Base-by-base conservation (phyloP, 2,888 invertebrate genomes). In the Cremastinae sp. region DNA sequence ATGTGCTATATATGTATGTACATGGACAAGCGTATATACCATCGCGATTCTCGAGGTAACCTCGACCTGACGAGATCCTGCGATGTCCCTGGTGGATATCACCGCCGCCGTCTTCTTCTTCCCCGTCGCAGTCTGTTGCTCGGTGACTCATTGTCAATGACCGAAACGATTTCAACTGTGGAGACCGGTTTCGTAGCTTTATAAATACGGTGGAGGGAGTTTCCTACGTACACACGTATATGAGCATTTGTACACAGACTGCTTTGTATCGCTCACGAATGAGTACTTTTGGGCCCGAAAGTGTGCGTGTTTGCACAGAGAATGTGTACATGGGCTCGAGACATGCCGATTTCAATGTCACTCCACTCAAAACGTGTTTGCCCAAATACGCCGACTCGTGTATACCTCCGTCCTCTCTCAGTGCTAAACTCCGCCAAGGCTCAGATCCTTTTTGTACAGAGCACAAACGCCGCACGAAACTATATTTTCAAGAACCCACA, bases 121-220 rank as follows among this genome's bases (percentile, higher is more conserved):
- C 78, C 74, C 39, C 59, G 66, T 58, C 74, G 66, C 71, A 70
- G 74, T 64, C 55, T 28, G 45, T 69, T 64, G 76, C 66, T 20
- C 79, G 82, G 81, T 86, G 86, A 86, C 80, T 86, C 86, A 86
- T 84, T 86, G 86, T 85, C 82, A 80, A 83, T 79, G 83, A 83
- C 78, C 82, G 79, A 81, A 82, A 80, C 77, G 81, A 83, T 81
- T 75, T 78, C 78, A 76, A 70, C 64, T 51, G n/a, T n/a, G n/a
- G 56, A 55, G 84, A 86, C 86, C 85, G 86, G 86, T 86, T 86
- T 78, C 80, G 78, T 78, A 75, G 76, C 76, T 75, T 74, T 76
- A 78, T 79, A 81, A 81, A 80, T 76, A 28, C 5, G 72, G 76
- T 73, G 47, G 53, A 76, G 35, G 75, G 53, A 73, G 28, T 28